A percentile compares a stretch with the other conserved stretches of the same genome.
Conservation (phyloP, 1,140 invertebrate genomes). For the Hetaerina americana region DNA sequence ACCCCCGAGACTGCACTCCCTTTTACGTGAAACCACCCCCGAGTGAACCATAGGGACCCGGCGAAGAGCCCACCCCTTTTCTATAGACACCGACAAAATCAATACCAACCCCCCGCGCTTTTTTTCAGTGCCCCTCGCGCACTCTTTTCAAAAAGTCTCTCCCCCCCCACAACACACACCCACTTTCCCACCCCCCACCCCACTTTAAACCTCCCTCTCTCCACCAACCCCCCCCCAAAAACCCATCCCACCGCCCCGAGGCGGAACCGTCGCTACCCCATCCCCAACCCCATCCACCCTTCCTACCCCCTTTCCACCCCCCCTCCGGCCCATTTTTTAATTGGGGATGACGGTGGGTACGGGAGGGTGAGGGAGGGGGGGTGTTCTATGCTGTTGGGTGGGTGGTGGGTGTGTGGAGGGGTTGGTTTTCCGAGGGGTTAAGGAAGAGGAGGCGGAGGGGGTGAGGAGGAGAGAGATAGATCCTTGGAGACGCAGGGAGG, state of each 20-base stretch:
- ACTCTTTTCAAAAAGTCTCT: background rate
- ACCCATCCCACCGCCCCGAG: background rate
- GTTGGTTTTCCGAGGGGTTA: too few species aligned
- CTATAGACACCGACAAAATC: background rate
- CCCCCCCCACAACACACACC: background rate
- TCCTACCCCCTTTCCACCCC: background rate
- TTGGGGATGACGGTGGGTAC: background rate
- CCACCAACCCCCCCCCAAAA: background rate
- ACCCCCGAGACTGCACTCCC: too few species aligned
- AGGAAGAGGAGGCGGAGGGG: too few species aligned
- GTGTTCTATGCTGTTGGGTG: too few species aligned
- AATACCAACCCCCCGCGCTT: background rate
- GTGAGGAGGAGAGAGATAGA: too few species aligned
- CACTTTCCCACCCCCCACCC: background rate
- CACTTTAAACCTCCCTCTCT: background rate
- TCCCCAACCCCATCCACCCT: background rate
- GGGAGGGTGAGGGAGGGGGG: background rate
- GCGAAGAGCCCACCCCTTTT: background rate
- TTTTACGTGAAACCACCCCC: too few species aligned
- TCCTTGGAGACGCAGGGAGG: background rate
- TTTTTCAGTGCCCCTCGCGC: background rate
- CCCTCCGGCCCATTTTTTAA: background rate
- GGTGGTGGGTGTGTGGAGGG: too few species aligned
- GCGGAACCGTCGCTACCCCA: background rate
- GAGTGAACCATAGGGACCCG: too few species aligned